Evolutionary conservation across 2,888 invertebrate genomes (phyloP).

Genomic region (Blastobasis lacticolella): DNA sequence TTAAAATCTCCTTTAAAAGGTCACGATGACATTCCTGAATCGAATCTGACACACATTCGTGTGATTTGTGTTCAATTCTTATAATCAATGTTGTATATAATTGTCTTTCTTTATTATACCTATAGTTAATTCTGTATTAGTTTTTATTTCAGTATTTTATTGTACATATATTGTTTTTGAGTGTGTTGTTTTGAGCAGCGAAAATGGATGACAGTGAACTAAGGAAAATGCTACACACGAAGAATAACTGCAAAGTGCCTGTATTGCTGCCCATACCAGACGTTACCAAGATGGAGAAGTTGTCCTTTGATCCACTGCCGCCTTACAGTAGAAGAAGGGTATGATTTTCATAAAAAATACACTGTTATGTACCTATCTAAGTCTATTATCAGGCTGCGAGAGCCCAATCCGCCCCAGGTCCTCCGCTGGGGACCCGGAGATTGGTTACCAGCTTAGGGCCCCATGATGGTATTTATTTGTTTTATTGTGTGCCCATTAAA

Average conservation of each 20-base stretch:
- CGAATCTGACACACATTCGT: slow-evolving; percentile 6
- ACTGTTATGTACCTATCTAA: no score
- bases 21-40: slow-evolving; percentile 6
- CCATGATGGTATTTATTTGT: no score
- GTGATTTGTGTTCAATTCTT: not conserved
- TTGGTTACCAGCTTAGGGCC: no score
- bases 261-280: slow-evolving; percentile 56
- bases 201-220: slow-evolving; percentile 61
- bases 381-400: no score
- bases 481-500: no score
- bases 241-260: slow-evolving; percentile 60
- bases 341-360: slow-evolving; percentile 5
- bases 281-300: slow-evolving; percentile 43
- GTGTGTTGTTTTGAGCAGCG: not conserved
- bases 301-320: slow-evolving; percentile 54
- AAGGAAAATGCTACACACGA: slow-evolving; percentile 54
- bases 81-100: not conserved
- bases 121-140: not conserved
- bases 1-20: no score
- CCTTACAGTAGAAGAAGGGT: slow-evolving; percentile 64
- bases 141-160: slow-evolving; percentile 10
- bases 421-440: no score
- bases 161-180: slow-evolving; percentile 13
- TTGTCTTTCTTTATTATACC: not conserved
- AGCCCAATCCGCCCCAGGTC: no score